Evolutionary conservation across 2,888 invertebrate genomes (phyloP).

Genomic region (Oligia latruncula): DNA sequence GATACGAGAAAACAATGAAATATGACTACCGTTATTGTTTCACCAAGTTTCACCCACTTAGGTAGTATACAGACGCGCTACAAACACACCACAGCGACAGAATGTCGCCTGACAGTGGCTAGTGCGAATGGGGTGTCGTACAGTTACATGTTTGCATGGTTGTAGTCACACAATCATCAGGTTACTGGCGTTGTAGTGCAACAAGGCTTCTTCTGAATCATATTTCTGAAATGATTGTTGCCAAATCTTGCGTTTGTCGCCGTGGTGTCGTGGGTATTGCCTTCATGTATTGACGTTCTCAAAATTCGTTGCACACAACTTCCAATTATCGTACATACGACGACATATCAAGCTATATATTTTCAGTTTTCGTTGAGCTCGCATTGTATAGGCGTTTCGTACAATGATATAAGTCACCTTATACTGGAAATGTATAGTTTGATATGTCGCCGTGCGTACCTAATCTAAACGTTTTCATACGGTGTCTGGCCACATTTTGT

Average conservation of each 20-base stretch:
- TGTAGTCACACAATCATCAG: background rate
- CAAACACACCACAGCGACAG: background rate
- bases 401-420: background rate
- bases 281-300: background rate
- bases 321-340: no score
- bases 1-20: slow-evolving; percentile 78
- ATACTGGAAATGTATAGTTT: background rate
- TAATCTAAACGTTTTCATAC: background rate
- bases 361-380: background rate
- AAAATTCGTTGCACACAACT: background rate
- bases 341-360: background rate
- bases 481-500: background rate
- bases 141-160: background rate
- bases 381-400: background rate
- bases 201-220: background rate
- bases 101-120: background rate
- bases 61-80: background rate
- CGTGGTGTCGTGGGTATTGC: no score
- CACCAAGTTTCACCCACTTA: slow-evolving; percentile 71
- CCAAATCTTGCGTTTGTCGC: background rate
- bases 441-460: background rate
- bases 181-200: background rate
- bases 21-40: slow-evolving; percentile 80
- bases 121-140: no score
- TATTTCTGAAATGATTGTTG: background rate